Base-by-base conservation (phyloP, 2,888 invertebrate species). In the Yponomeuta sedellus region DNA sequence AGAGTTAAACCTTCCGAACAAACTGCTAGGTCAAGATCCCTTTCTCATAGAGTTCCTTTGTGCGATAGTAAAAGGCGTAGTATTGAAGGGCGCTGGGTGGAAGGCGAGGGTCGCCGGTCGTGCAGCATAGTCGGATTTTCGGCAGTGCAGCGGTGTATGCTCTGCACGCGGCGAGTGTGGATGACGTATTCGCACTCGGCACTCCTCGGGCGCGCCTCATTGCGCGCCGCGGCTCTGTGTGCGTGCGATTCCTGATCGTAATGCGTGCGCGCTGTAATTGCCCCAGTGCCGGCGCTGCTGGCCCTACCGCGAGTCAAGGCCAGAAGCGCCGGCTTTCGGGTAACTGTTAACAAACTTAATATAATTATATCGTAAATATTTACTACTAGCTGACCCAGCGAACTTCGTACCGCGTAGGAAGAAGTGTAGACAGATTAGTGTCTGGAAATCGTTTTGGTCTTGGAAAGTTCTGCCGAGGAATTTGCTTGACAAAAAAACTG, bases 11-110 rank as follows among this genome's bases (percentile, higher is more conserved):
- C 78, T 81, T 84, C 82, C 77, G 81, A 82, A 83, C 79, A 85
- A 90, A 91, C 91, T 91, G 90, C 89, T 90, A 90, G 88, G 86
- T 90, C 90, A 88, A 88, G 90, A 88, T 88, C 85, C 88, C 83
- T 88, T 91, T 90, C 91, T 91, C 89, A 90, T 90, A 90, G 89
- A 90, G 85, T 71, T 79, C 82, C 74, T 88, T 89, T 88, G 87
- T 89, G 78, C 78, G 74, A 83, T 89, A 88, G 88, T 86, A 83
- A 88, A 88, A 86, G 83, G 82, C 86, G 84, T 75, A 79, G 85
- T 87, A 87, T 86, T 82, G 84, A 86, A 86, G 87, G 90, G 90
- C 82, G 79, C 79, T 58, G 34, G 59, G 20, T 59, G 64, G 52
- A 57, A 62, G 78, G 81, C 77, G 82, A 82, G 81, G 80, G 81